These are phyloP conservation scores for Microtus pennsylvanicus DNA, from an alignment of 2,113 vertebrate genomes.

Conservation along the genomic window DNA sequence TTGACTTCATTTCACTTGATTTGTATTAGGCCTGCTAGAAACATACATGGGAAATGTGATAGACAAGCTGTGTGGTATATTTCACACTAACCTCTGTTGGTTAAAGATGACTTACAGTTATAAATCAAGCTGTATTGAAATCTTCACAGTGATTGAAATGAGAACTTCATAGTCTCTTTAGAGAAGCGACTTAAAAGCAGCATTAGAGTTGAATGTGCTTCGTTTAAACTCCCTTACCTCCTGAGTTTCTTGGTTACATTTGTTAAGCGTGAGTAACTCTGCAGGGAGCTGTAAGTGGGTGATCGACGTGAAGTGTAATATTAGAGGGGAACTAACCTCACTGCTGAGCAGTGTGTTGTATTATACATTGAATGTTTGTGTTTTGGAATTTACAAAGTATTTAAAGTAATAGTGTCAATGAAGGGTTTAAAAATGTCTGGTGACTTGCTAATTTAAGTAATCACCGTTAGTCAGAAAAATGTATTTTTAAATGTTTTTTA, in stretches of 20 bases:
- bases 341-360: conserved; percentile 82
- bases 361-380: conserved; percentile 72
- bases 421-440: conserved; percentile 78
- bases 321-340: conserved; percentile 81
- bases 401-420: conserved; percentile 71
- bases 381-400: conserved; percentile 75
- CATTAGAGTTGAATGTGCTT: conserved; percentile 14
- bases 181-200: conserved; percentile 48
- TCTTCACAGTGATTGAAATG: conserved; percentile 53
- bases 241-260: conserved; percentile 51
- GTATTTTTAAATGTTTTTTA: conserved; percentile 81
- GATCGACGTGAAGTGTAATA: conserved; percentile 54
- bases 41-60: conserved; percentile 31
- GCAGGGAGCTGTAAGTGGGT: conserved; percentile 49
- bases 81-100: conserved; percentile 50
- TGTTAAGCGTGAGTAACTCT: conserved; percentile 38
- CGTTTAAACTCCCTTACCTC: conserved; percentile 32
- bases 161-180: conserved; percentile 38
- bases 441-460: conserved; percentile 83
- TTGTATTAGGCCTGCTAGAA: conserved; percentile 42
- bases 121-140: conserved; percentile 56
- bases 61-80: conserved; percentile 69
- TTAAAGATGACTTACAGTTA: conserved; percentile 32
- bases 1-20: conserved; percentile 49
- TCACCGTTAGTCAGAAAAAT: conserved; percentile 79